phyloP scores from a whole-genome alignment of 1,140 invertebrate species.

The Steinernema feltiae region DNA sequence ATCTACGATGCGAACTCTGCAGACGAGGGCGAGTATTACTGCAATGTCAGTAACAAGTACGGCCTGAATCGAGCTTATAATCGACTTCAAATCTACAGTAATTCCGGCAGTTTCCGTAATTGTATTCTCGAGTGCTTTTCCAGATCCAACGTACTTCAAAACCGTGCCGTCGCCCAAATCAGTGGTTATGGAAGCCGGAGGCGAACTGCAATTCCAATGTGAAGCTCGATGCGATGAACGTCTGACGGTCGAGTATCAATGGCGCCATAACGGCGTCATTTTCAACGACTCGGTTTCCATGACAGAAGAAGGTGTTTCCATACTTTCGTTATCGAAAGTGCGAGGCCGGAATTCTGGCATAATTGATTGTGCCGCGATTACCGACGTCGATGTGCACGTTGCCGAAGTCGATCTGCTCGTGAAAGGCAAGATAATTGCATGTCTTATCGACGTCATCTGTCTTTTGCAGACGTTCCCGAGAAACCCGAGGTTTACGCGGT shows the following conservation, averaged over 20 bases:
- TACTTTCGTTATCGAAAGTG: conserved; percentile 73
- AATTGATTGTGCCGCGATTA: conserved; percentile 90
- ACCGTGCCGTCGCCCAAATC: conserved; percentile 67
- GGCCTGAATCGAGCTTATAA: conserved; percentile 72
- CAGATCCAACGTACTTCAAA: conserved; percentile 51
- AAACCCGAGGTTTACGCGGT: conserved; percentile 69
- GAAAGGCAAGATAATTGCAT: conserved; percentile 34
- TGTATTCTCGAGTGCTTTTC: not conserved
- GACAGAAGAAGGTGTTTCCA: not conserved
- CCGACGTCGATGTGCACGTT: conserved; percentile 75
- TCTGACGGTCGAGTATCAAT: conserved; percentile 74
- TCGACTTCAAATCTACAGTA: conserved; percentile 73
- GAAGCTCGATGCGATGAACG: conserved; percentile 78
- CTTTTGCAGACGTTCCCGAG: conserved; percentile 77
- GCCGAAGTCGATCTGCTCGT: conserved; percentile 64
- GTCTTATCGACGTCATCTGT: conserved; percentile 23
- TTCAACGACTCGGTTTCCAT: conserved; percentile 70
- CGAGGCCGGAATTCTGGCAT: conserved; percentile 85
- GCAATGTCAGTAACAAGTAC: conserved; percentile 85
- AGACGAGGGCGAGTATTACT: conserved; percentile 81
- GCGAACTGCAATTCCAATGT: conserved; percentile 82
- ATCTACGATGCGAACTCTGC: conserved; percentile 75
- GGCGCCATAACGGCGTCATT: conserved; percentile 74
- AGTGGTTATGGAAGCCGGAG: conserved; percentile 81
- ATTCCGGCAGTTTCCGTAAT: conserved; percentile 51